Percentiles rank a stretch among this genome's conserved stretches.
Evolutionary conservation across 2,113 vertebrate species (phyloP).

Genomic region (Spheniscus mendiculus): DNA sequence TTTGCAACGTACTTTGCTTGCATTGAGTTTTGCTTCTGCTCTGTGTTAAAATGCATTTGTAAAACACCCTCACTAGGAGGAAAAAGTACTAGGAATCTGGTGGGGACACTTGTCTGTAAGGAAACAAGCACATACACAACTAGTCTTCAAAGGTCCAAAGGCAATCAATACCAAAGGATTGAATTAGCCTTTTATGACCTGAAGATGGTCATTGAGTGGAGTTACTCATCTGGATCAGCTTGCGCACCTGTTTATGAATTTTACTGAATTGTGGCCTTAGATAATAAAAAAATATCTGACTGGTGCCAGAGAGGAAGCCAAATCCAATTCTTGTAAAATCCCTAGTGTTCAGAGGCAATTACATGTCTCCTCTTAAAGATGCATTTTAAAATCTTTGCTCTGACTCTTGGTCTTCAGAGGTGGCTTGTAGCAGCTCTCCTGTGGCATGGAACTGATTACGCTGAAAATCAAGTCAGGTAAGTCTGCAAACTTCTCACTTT

Average conservation of each 20-base stretch:
- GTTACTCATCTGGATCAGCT: not conserved
- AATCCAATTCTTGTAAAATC: not conserved
- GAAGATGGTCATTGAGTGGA: not conserved
- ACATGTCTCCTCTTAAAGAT: not conserved
- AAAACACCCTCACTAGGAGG: not conserved
- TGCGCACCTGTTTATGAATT: not conserved
- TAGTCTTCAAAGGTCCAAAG: not conserved
- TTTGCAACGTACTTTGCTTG: not conserved
- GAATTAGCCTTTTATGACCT: not conserved
- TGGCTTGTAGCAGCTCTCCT: not conserved
- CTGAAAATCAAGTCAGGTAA: slow-evolving; percentile 22
- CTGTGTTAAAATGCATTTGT: not conserved
- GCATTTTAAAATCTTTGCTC: not conserved
- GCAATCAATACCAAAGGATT: not conserved
- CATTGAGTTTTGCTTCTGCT: not conserved
- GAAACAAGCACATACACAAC: not conserved
- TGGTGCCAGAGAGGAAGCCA: not conserved
- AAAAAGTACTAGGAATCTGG: not conserved
- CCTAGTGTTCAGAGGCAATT: not conserved
- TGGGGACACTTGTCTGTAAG: not conserved
- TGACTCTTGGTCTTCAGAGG: not conserved
- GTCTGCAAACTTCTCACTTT: slow-evolving; percentile 13
- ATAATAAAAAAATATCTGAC: not conserved
- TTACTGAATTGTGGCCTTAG: not conserved
- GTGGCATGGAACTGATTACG: not conserved